A percentile compares a stretch with the other conserved stretches of the same genome.
Conservation (phyloP, 2,888 invertebrate genomes). For the Caenorhabditis panamensis region DNA sequence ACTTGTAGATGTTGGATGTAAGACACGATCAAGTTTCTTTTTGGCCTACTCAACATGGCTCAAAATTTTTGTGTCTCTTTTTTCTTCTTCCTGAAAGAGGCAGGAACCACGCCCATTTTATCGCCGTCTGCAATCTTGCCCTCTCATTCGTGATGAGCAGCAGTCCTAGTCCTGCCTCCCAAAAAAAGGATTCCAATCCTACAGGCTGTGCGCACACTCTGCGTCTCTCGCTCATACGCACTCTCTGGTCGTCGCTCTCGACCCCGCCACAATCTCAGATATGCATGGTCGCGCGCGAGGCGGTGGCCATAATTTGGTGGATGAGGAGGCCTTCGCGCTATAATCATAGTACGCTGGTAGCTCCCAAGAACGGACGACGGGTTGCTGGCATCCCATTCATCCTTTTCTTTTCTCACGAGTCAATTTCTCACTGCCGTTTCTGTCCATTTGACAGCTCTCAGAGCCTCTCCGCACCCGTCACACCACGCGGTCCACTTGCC, state of each 20-base stretch:
- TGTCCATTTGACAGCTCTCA: constrained; percentile 42
- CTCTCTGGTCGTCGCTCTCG: neutral
- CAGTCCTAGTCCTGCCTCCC: too few relatives aligned
- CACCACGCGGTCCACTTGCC: constrained; percentile 19
- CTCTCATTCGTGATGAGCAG: constrained; percentile 18
- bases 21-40: constrained; percentile 5
- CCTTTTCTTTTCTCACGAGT: constrained; percentile 1
- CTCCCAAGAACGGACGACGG: neutral
- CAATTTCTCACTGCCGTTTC: constrained; percentile 30
- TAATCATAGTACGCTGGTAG: constrained; percentile 8
- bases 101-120: neutral
- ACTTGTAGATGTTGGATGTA: neutral
- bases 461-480: constrained; percentile 23
- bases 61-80: neutral
- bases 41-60: neutral
- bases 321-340: neutral
- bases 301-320: constrained; percentile 15
- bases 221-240: neutral
- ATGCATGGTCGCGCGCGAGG: constrained; percentile 22
- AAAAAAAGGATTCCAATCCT: constrained; percentile 30
- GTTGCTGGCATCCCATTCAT: neutral
- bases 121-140: constrained; percentile 15
- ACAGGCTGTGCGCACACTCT: constrained; percentile 30
- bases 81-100: neutral
- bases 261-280: constrained; percentile 19